A percentile compares a stretch with the other conserved stretches of the same genome.
Conservation (phyloP, 2,797 vertebrate species). For the Malacoraja senta region DNA sequence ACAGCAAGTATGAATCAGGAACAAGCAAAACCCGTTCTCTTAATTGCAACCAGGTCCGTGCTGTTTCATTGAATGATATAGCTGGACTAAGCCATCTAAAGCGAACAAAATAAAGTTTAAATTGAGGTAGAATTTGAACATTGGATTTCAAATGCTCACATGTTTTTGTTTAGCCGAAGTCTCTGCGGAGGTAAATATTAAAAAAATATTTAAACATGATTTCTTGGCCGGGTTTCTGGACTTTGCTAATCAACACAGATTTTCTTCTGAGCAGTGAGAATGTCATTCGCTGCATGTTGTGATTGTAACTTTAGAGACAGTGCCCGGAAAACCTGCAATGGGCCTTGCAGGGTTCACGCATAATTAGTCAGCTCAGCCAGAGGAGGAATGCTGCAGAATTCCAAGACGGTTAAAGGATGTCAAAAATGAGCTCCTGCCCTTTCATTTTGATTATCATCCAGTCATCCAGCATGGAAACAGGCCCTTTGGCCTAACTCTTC, state of each 20-base stretch:
- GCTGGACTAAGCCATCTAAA: slow-evolving; percentile 1
- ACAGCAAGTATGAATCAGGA: neutral
- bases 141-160: slow-evolving; percentile 25
- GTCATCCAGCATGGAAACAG: no score
- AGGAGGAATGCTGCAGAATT: neutral
- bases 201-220: slow-evolving; percentile 31
- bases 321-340: slow-evolving; percentile 31
- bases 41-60: slow-evolving; percentile 21
- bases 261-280: slow-evolving; percentile 26
- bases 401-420: slow-evolving; percentile 10
- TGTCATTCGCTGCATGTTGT: slow-evolving; percentile 1
- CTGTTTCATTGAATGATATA: slow-evolving; percentile 8
- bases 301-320: slow-evolving; percentile 29
- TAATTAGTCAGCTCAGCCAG: neutral
- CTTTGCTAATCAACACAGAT: slow-evolving; percentile 8
- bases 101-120: slow-evolving; percentile 11
- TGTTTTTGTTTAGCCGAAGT: slow-evolving; percentile 34
- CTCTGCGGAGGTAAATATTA: slow-evolving; percentile 31
- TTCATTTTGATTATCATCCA: neutral
- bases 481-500: no score
- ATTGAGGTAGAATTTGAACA: slow-evolving; percentile 20
- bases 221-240: slow-evolving; percentile 14
- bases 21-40: slow-evolving; percentile 1
- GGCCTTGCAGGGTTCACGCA: slow-evolving; percentile 23
- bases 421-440: neutral